A percentile compares a stretch with the other conserved stretches of the same genome.
Conservation (phyloP, 2,113 vertebrate species). For the Tylochromis polylepis region DNA sequence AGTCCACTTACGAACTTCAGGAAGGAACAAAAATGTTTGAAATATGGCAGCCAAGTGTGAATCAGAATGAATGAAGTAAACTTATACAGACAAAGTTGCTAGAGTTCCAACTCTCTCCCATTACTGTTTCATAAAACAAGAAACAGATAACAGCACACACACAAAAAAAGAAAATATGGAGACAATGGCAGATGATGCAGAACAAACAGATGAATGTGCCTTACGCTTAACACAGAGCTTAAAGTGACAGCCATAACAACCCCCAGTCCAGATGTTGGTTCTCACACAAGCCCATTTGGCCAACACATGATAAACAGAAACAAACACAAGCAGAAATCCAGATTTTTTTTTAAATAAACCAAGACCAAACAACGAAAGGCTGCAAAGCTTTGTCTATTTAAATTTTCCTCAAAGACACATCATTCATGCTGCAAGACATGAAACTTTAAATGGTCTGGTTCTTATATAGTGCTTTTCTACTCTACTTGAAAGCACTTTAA, state of each 20-base stretch:
- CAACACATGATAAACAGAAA: not conserved
- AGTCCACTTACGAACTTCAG: not conserved
- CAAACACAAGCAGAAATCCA: not conserved
- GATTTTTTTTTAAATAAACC: accelerated
- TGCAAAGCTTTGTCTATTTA: not conserved
- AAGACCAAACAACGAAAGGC: not conserved
- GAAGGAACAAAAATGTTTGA: not conserved
- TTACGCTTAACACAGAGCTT: not conserved
- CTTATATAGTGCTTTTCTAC: too few species aligned
- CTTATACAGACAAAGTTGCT: not conserved
- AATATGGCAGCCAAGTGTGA: not conserved
- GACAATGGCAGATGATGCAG: not conserved
- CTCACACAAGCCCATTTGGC: not conserved
- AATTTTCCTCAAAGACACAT: not conserved
- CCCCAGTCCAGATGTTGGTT: not conserved
- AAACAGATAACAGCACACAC: not conserved
- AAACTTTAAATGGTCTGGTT: not conserved
- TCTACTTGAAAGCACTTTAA: not conserved
- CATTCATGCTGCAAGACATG: not conserved
- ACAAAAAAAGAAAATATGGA: not conserved
- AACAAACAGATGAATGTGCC: not conserved
- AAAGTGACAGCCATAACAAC: not conserved
- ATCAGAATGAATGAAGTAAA: not conserved
- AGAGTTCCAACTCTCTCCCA: not conserved
- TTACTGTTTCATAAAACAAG: not conserved